A percentile compares a stretch with the other conserved stretches of the same genome.
Conservation (phyloP, 2,113 vertebrate species). For the Mormyrus iriodes region DNA sequence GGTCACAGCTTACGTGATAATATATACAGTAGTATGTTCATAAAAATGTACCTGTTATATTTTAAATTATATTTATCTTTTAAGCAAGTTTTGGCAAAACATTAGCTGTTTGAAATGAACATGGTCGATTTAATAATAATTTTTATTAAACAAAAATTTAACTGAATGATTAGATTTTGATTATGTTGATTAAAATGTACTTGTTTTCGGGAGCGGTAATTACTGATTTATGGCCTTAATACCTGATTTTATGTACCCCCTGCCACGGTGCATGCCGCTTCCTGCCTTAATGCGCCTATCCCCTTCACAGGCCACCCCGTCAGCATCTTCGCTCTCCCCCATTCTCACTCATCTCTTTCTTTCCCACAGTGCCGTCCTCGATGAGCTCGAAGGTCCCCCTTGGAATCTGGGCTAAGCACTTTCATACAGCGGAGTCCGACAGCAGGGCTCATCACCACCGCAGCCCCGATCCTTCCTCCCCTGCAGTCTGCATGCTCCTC, state of each 20-base stretch:
- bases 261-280: neutral
- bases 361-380: slow-evolving; percentile 59
- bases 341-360: slow-evolving; percentile 58
- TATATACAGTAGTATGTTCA: neutral
- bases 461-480: slow-evolving; percentile 47
- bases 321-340: slow-evolving; percentile 59
- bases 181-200: neutral
- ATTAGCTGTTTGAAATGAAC: neutral
- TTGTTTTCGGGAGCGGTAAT: neutral
- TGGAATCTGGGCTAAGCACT: slow-evolving; percentile 61
- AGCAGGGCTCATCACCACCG: slow-evolving; percentile 47
- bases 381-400: slow-evolving; percentile 50
- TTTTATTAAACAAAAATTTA: neutral
- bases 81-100: neutral
- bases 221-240: slow-evolving; percentile 49
- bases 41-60: neutral
- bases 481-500: slow-evolving; percentile 58
- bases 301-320: slow-evolving; percentile 58
- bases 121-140: neutral
- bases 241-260: slow-evolving; percentile 41
- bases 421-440: slow-evolving; percentile 51
- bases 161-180: neutral
- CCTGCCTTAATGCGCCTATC: slow-evolving; percentile 48
- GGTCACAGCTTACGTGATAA: neutral
- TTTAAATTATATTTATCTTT: neutral